These are phyloP conservation scores for Aphrophora alni DNA, from an alignment of 2,888 invertebrate species.

Conservation along the genomic window DNA sequence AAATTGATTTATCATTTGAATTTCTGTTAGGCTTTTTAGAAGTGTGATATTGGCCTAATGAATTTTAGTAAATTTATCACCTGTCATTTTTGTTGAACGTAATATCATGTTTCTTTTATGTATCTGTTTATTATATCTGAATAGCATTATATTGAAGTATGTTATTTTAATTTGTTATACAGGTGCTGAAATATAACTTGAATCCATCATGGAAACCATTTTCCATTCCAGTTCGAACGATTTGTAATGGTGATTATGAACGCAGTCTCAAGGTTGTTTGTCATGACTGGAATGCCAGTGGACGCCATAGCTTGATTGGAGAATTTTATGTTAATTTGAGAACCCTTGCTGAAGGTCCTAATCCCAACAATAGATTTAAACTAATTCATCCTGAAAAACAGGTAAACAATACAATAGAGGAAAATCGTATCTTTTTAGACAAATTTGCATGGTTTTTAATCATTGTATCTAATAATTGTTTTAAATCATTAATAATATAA, in stretches of 20 bases:
- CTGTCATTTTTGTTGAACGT: too few species aligned
- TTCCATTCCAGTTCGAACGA: conserved; percentile 55
- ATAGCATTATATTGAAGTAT: too few species aligned
- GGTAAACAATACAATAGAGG: conserved; percentile 45
- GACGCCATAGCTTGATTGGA: conserved; percentile 60
- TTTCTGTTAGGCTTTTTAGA: too few species aligned
- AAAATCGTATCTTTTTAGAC: not conserved
- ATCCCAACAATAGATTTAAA: conserved; percentile 55
- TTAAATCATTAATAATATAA: too few species aligned
- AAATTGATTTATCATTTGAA: too few species aligned
- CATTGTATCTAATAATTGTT: conserved; percentile 20
- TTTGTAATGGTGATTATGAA: conserved; percentile 62
- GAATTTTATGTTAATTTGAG: conserved; percentile 57
- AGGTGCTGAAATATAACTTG: conserved; percentile 58
- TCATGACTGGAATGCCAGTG: conserved; percentile 61
- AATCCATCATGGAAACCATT: conserved; percentile 63
- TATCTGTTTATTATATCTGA: too few species aligned
- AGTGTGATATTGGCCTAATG: too few species aligned
- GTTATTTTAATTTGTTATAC: not conserved
- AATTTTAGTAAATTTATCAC: too few species aligned
- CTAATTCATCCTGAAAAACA: conserved; percentile 55
- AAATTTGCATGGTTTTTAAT: too few species aligned
- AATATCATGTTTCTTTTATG: too few species aligned
- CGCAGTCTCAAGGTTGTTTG: conserved; percentile 60
- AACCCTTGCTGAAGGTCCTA: conserved; percentile 56